Conservation (phyloP, 2,888 invertebrate genomes). For the Vandiemenella viatica region DNA sequence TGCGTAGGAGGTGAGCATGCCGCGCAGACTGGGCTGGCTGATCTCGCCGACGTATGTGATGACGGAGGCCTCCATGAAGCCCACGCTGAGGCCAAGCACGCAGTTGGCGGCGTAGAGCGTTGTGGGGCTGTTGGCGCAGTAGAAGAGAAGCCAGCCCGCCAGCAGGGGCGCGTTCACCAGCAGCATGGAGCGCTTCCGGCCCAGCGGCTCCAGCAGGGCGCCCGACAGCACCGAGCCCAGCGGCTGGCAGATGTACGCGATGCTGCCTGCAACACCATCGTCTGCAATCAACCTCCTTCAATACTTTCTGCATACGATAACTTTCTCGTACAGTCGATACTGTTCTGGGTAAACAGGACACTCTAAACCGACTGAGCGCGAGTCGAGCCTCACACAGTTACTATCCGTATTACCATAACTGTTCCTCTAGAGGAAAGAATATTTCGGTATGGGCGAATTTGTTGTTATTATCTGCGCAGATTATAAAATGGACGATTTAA, state of each 20-base stretch:
- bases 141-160: constrained; percentile 40
- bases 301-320: too few relatives aligned
- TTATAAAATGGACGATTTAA: too few relatives aligned
- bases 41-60: constrained; percentile 46
- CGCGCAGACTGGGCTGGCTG: constrained; percentile 38
- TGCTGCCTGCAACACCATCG: constrained; percentile 40
- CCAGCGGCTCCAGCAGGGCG: constrained; percentile 36
- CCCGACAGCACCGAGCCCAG: constrained; percentile 42
- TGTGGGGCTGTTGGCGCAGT: constrained; percentile 34
- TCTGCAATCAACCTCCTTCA: too few relatives aligned
- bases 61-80: constrained; percentile 43
- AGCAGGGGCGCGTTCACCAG: constrained; percentile 41
- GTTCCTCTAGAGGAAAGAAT: too few relatives aligned
- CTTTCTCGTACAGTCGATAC: too few relatives aligned
- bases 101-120: constrained; percentile 36
- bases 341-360: too few relatives aligned
- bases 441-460: too few relatives aligned
- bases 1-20: constrained; percentile 37
- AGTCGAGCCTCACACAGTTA: too few relatives aligned
- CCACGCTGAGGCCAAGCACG: constrained; percentile 39
- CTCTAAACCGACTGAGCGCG: too few relatives aligned
- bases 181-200: constrained; percentile 38
- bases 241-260: constrained; percentile 40
- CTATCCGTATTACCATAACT: too few relatives aligned
- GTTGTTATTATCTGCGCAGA: too few relatives aligned